Base-by-base conservation (phyloP, 2,888 invertebrate genomes). In the Tipula confusa region DNA sequence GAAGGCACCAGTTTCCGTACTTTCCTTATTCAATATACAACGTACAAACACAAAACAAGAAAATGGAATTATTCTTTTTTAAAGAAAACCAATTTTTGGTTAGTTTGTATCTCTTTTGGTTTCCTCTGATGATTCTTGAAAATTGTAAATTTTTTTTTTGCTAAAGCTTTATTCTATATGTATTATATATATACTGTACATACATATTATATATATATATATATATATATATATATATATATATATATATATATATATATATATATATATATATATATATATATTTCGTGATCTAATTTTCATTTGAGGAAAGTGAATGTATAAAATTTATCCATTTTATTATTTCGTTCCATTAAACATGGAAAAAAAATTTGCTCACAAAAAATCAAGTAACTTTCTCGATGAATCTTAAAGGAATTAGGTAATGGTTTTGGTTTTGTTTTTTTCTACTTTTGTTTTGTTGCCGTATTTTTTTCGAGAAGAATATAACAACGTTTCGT, bases 301-400 rank as follows among this genome's bases (percentile, higher is more conserved):
- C 64, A 64, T 64, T 64, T 64, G 64, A 24, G 24, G 64, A 64
- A 64, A 24, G 24, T 64, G 64, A 64, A 64, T 64, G 64, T 24
- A 64, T 24, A 64, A 64, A 64, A 64, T 24, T 64, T 64, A 64
- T 64, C 64, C 64, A 64, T 64, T 64, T 64, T 64, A 24, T 64
- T 64, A 64, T 64, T 64, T 64, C 64, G 64, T 64, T 64, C 64
- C 64, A 64, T 64, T 64, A 64, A 64, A 64, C 64, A 64, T 24
- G 24, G n/a, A n/a, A 64, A 64, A 64, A 64, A 64, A 24, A 43
- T 15, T 64, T 64, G 24, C 24, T 9, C 64, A 24, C 24, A 64
- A 64, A 64, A 64, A 24, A 64, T 48, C 64, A 64, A 64, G 24
- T 64, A 64, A 64, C 64, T 64, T 64, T 24, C 24, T 24, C 18